These are phyloP conservation scores for Dryobota labecula DNA, from an alignment of 2,888 invertebrate species.

Conservation along the genomic window DNA sequence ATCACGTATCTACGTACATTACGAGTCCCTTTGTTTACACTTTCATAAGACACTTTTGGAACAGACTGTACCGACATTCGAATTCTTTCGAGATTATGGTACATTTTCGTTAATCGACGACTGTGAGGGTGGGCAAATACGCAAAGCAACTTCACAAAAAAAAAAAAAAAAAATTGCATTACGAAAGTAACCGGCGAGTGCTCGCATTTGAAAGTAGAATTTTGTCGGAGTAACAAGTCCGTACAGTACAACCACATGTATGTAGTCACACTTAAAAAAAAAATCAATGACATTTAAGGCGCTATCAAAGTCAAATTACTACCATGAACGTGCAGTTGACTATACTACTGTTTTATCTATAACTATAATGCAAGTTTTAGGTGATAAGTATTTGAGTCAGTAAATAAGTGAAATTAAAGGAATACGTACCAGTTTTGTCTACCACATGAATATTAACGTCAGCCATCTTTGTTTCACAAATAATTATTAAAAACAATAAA, in stretches of 20 bases:
- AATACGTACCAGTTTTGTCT: slow-evolving; percentile 38
- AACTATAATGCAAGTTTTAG: neutral
- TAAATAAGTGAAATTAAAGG: neutral
- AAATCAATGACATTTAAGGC: neutral
- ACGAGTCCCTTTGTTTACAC: too few relatives aligned
- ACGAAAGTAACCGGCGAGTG: too few relatives aligned
- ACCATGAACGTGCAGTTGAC: neutral
- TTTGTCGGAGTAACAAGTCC: neutral
- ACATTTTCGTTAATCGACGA: neutral
- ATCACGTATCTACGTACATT: too few relatives aligned
- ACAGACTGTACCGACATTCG: too few relatives aligned
- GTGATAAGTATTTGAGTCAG: neutral
- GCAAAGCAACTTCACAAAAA: neutral
- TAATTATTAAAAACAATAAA: neutral
- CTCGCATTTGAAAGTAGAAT: neutral
- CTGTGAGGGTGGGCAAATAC: neutral
- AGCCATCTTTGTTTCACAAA: slow-evolving; percentile 22
- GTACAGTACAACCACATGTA: neutral
- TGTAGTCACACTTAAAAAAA: neutral
- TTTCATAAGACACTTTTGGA: too few relatives aligned
- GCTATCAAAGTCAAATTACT: too few relatives aligned
- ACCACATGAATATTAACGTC: slow-evolving; percentile 18
- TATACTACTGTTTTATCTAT: neutral
- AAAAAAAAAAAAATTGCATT: neutral
- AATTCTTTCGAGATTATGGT: neutral